Percentiles rank a stretch among this genome's conserved stretches.
These are phyloP conservation scores for Aelia acuminata DNA, from an alignment of 2,888 invertebrate species.

Conservation along the genomic window DNA sequence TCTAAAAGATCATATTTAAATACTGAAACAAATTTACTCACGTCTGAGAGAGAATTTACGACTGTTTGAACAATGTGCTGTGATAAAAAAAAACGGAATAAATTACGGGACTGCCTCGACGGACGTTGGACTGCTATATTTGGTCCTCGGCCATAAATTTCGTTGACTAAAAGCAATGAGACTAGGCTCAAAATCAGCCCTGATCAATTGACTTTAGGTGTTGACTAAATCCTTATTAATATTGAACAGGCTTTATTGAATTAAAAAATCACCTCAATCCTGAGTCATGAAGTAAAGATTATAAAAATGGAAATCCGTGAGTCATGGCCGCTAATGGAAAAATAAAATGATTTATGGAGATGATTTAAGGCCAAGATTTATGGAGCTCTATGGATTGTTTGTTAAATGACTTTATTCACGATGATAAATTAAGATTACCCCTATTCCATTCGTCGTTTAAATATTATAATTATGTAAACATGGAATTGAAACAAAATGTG, in stretches of 20 bases:
- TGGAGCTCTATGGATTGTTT: neutral
- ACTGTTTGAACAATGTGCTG: neutral
- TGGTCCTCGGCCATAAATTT: neutral
- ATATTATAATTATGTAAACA: neutral
- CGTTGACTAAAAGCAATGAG: slow-evolving; percentile 21
- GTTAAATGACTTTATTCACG: neutral
- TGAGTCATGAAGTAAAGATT: slow-evolving; percentile 15
- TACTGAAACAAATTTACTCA: neutral
- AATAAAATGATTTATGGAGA: slow-evolving; percentile 3
- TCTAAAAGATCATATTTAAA: neutral
- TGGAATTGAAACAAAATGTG: too few species aligned
- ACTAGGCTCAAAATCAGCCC: neutral
- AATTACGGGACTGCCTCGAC: neutral
- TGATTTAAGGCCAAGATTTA: neutral
- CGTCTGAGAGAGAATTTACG: neutral
- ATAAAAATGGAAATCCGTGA: neutral
- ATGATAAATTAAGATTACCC: neutral
- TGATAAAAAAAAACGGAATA: slow-evolving; percentile 21
- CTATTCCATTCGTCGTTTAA: neutral
- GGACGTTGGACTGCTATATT: neutral
- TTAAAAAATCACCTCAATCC: neutral
- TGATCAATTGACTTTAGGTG: neutral
- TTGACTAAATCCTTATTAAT: slow-evolving; percentile 27
- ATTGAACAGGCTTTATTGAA: slow-evolving; percentile 1
- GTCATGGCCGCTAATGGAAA: neutral